These are phyloP conservation scores for Andrena dorsata DNA, from an alignment of 2,888 invertebrate genomes.

Conservation along the genomic window DNA sequence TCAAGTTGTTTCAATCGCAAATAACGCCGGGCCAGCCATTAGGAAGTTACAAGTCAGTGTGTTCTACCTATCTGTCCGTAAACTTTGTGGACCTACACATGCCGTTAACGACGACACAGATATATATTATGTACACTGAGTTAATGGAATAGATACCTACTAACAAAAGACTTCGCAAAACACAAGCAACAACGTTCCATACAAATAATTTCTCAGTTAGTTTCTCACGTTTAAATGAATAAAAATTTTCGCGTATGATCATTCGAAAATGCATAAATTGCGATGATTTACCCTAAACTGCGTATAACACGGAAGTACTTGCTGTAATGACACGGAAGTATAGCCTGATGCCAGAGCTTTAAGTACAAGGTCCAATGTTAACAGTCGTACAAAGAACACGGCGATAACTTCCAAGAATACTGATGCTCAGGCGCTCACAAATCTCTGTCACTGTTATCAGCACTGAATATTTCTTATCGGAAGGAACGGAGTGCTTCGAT, in stretches of 20 bases:
- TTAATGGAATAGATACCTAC: neutral
- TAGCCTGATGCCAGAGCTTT: neutral
- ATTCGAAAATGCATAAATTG: neutral
- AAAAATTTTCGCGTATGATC: no score
- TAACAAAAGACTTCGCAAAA: neutral
- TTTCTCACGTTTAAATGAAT: no score
- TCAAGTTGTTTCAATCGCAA: conserved; percentile 2
- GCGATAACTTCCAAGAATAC: neutral
- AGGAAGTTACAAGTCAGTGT: conserved; percentile 19
- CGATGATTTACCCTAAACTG: neutral
- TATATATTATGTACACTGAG: neutral
- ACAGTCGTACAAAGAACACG: neutral
- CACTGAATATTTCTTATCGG: conserved; percentile 29
- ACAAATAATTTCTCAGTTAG: no score
- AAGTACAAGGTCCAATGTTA: conserved; percentile 19
- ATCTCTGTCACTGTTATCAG: conserved; percentile 19
- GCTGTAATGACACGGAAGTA: conserved; percentile 11
- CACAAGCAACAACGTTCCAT: neutral
- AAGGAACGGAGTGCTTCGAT: neutral
- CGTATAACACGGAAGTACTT: neutral
- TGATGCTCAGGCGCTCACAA: neutral
- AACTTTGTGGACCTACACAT: conserved; percentile 5
- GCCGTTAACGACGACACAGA: conserved; percentile 3
- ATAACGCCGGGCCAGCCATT: conserved; percentile 11
- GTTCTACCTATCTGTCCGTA: neutral